A percentile compares a stretch with the other conserved stretches of the same genome.
These are phyloP conservation scores for Lathamus discolor DNA, from an alignment of 2,113 vertebrate species.

Conservation along the genomic window DNA sequence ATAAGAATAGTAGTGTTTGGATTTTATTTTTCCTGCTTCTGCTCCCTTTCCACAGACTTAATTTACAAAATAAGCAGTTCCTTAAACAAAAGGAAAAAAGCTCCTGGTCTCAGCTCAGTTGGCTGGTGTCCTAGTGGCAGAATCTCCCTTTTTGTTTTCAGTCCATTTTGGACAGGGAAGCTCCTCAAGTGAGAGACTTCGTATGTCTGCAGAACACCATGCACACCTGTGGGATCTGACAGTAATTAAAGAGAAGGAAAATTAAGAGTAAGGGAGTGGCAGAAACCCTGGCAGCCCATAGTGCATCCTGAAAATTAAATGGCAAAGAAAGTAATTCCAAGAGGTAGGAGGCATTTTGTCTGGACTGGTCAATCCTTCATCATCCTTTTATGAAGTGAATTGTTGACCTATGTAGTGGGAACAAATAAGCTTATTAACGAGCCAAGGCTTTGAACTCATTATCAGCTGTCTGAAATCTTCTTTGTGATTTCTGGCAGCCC, in stretches of 20 bases:
- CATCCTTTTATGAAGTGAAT: conserved; percentile 40
- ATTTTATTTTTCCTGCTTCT: not conserved
- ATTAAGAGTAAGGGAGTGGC: conserved; percentile 41
- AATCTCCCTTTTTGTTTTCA: conserved; percentile 7
- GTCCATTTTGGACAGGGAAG: not conserved
- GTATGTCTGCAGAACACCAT: not conserved
- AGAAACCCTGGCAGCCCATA: conserved; percentile 1
- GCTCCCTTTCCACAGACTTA: not conserved
- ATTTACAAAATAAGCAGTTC: not conserved
- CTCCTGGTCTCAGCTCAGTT: not conserved
- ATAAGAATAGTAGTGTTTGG: not conserved
- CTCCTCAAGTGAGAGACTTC: not conserved
- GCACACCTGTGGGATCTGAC: not conserved
- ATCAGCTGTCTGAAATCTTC: conserved; percentile 55
- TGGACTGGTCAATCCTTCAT: conserved; percentile 55
- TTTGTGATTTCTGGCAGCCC: conserved; percentile 22
- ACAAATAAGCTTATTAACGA: conserved; percentile 31
- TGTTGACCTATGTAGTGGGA: conserved; percentile 34
- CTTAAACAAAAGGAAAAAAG: not conserved
- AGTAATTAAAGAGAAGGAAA: conserved; percentile 53
- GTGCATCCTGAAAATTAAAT: conserved; percentile 1
- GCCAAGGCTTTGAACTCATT: conserved; percentile 41
- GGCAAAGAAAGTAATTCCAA: conserved; percentile 2
- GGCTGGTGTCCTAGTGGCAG: not conserved
- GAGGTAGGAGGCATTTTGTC: conserved; percentile 41